Evolutionary conservation across 2,113 vertebrate species (phyloP).

Genomic region (Thinocorus orbignyianus): DNA sequence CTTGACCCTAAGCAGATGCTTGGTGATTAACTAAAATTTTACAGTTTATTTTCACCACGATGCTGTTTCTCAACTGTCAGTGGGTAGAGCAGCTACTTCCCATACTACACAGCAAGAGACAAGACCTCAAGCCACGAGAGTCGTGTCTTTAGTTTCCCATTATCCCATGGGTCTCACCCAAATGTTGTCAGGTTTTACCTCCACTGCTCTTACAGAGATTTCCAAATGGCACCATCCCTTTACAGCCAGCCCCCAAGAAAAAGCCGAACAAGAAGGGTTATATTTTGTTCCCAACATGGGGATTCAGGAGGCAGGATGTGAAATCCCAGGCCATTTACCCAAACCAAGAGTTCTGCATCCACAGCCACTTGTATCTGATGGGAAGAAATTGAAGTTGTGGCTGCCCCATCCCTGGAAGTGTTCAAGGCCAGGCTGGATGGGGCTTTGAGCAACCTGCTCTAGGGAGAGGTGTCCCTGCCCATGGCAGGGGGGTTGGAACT

Average conservation of each 20-base stretch:
- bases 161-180: not conserved
- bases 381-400: too few relatives aligned
- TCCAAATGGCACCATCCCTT: not conserved
- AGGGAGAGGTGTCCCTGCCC: too few relatives aligned
- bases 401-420: too few relatives aligned
- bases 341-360: not conserved
- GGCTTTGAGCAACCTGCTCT: too few relatives aligned
- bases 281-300: not conserved
- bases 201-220: not conserved
- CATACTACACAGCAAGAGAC: accelerated
- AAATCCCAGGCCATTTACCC: not conserved
- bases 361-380: not conserved
- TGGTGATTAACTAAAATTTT: not conserved
- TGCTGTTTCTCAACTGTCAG: not conserved
- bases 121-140: accelerated
- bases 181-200: not conserved
- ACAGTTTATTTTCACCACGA: not conserved
- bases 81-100: not conserved
- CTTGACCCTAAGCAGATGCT: too few relatives aligned
- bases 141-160: not conserved
- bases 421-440: too few relatives aligned
- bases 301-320: not conserved
- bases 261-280: not conserved
- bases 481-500: too few relatives aligned
- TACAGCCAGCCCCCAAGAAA: not conserved